Evolutionary conservation across 2,797 vertebrate species (phyloP).

Genomic region (Anguilla megastoma): DNA sequence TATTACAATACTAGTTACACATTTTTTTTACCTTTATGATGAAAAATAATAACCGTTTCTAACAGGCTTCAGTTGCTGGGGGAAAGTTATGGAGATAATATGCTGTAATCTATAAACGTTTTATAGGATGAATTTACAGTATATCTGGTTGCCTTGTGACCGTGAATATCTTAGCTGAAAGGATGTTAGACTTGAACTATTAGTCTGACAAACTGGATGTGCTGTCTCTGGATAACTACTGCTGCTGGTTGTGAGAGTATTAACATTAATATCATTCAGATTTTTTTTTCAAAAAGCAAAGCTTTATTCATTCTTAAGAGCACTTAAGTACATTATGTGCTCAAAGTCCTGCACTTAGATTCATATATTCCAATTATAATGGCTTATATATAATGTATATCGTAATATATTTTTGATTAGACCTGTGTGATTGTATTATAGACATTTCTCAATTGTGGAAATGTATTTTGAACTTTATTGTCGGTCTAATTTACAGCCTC

Average conservation of each 20-base stretch:
- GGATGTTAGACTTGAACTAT: neutral
- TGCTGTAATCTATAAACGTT: neutral
- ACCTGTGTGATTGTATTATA: neutral
- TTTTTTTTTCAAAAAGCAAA: neutral
- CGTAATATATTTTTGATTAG: neutral
- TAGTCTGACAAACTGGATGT: neutral
- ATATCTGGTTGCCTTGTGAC: neutral
- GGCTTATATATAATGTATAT: neutral
- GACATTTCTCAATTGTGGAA: neutral
- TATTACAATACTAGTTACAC: neutral
- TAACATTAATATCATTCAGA: neutral
- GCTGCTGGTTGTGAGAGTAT: neutral
- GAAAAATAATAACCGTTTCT: neutral
- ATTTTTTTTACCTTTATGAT: neutral
- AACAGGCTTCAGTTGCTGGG: neutral
- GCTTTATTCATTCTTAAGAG: neutral
- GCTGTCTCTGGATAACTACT: neutral
- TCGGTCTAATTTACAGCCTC: neutral
- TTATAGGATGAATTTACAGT: neutral
- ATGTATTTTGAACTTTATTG: neutral
- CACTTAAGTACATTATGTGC: neutral
- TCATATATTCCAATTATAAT: neutral
- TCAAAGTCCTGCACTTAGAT: neutral
- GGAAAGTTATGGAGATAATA: slow-evolving; percentile 7
- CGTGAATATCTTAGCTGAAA: neutral